These are phyloP conservation scores for Coptotermes formosanus DNA, from an alignment of 1,140 invertebrate genomes.

Conservation along the genomic window DNA sequence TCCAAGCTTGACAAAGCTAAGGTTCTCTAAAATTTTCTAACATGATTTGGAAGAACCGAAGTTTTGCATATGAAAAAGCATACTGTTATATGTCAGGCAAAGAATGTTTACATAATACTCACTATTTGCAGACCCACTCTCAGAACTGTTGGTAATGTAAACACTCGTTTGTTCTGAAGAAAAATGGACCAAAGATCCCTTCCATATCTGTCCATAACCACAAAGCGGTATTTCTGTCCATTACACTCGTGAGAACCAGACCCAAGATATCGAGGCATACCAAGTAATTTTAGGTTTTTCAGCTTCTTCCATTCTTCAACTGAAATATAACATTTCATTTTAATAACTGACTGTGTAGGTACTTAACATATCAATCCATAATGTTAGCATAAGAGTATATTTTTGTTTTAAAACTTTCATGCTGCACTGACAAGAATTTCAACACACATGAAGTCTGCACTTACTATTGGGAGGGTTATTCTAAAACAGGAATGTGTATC, in stretches of 20 bases:
- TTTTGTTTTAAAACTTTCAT: no score
- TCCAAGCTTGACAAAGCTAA: no score
- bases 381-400: no score
- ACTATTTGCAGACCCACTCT: slow-evolving; percentile 77
- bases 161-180: slow-evolving; percentile 63
- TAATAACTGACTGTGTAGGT: no score
- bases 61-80: background rate
- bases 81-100: slow-evolving; percentile 31
- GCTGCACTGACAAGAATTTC: no score
- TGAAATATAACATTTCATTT: slow-evolving; percentile 47
- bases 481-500: no score
- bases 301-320: slow-evolving; percentile 74
- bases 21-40: no score
- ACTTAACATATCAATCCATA: no score
- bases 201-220: slow-evolving; percentile 91
- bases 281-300: slow-evolving; percentile 71
- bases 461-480: no score
- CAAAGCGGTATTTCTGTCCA: slow-evolving; percentile 78
- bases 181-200: slow-evolving; percentile 83
- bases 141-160: slow-evolving; percentile 73
- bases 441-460: no score
- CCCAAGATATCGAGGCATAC: slow-evolving; percentile 82
- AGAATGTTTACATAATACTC: background rate
- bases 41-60: background rate
- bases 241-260: slow-evolving; percentile 79